phyloP scores from a whole-genome alignment of 2,888 invertebrate genomes.

The Sialis lutaria region DNA sequence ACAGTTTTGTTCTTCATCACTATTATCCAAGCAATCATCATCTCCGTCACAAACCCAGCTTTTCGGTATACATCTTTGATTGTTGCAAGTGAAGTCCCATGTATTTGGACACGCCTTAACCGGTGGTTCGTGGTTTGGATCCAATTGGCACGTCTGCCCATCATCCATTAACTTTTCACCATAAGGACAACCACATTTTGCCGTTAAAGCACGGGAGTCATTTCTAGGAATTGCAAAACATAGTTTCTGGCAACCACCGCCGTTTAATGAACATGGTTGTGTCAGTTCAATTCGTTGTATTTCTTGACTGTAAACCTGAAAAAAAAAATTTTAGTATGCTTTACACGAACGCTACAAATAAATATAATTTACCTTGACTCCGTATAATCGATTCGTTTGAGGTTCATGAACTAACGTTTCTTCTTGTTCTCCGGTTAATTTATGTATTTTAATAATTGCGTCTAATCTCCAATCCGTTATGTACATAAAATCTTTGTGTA shows the following conservation, averaged over 20 bases:
- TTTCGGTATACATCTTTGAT: slow-evolving; percentile 81
- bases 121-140: slow-evolving; percentile 75
- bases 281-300: slow-evolving; percentile 49
- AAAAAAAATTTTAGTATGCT: neutral
- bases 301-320: slow-evolving; percentile 45
- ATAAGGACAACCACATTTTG: slow-evolving; percentile 81
- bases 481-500: slow-evolving; percentile 82
- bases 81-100: slow-evolving; percentile 89
- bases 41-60: slow-evolving; percentile 95
- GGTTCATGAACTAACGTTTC: slow-evolving; percentile 75
- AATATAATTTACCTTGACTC: slow-evolving; percentile 47
- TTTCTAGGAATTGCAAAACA: slow-evolving; percentile 79
- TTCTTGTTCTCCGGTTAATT: slow-evolving; percentile 74
- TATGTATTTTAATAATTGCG: slow-evolving; percentile 80
- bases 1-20: slow-evolving; percentile 89
- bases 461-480: slow-evolving; percentile 95
- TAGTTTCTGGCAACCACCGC: slow-evolving; percentile 86
- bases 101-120: slow-evolving; percentile 77
- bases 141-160: slow-evolving; percentile 51
- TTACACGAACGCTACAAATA: neutral
- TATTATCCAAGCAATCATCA: slow-evolving; percentile 89
- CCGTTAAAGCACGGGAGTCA: slow-evolving; percentile 33
- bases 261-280: slow-evolving; percentile 71
- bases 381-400: slow-evolving; percentile 77
- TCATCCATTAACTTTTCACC: slow-evolving; percentile 67